Percentiles rank a stretch among this genome's conserved stretches.
Conservation (phyloP, 2,797 vertebrate species). For the Helicolenus hilgendorfi region DNA sequence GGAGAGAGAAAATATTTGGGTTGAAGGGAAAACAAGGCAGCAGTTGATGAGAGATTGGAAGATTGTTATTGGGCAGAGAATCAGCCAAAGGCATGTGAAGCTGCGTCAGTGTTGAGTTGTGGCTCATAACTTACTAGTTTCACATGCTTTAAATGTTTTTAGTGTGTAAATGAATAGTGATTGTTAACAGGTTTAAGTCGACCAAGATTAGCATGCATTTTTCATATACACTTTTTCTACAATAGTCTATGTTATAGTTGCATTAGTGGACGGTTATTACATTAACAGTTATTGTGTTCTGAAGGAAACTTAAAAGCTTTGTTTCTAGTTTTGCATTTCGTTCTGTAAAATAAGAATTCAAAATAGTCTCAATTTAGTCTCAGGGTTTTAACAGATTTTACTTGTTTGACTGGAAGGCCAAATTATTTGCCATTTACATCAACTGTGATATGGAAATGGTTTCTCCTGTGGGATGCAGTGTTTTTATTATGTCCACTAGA, state of each 20-base stretch:
- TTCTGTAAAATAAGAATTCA: neutral
- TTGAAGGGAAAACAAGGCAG: conserved; percentile 34
- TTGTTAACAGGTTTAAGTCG: neutral
- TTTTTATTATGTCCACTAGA: conserved; percentile 65
- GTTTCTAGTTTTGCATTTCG: neutral
- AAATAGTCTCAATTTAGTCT: neutral
- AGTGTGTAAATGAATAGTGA: neutral
- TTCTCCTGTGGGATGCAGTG: neutral
- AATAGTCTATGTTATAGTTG: neutral
- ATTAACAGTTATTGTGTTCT: neutral
- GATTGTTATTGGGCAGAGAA: conserved; percentile 1
- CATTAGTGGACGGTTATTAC: neutral
- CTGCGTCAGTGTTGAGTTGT: conserved; percentile 7
- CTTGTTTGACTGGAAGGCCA: neutral
- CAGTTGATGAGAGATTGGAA: conserved; percentile 28
- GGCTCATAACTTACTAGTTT: neutral
- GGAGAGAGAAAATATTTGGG: conserved; percentile 31
- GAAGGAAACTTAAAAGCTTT: neutral
- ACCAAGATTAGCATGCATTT: neutral
- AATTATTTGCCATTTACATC: neutral
- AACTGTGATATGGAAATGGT: conserved; percentile 8
- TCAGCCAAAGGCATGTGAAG: neutral
- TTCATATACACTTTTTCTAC: neutral
- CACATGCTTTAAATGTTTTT: neutral
- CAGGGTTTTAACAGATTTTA: neutral